Conservation (phyloP, 2,113 vertebrate species). For the Neogobius melanostomus region DNA sequence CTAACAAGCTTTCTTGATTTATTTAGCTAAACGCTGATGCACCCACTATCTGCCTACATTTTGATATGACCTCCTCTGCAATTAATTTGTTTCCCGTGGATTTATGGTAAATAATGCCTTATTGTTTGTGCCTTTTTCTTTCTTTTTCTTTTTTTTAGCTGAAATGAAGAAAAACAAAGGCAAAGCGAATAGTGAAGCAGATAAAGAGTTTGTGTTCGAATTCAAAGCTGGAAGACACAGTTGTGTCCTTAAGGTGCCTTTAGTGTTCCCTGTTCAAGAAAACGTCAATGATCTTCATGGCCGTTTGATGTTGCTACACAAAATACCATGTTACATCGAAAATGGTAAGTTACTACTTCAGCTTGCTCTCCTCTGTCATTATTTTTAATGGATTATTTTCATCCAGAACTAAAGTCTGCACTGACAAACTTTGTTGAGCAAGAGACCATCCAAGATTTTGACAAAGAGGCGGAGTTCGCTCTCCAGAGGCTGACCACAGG, state of each 20-base stretch:
- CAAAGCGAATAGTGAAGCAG: slow-evolving; percentile 69
- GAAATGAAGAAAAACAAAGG: slow-evolving; percentile 86
- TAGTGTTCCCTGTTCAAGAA: slow-evolving; percentile 87
- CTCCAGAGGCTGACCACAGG: slow-evolving; percentile 84
- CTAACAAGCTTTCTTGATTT: not conserved
- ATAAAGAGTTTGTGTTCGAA: slow-evolving; percentile 88
- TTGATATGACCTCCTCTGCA: no score
- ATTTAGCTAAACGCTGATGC: no score
- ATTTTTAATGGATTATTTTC: not conserved
- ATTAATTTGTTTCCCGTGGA: not conserved
- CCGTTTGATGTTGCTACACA: slow-evolving; percentile 89
- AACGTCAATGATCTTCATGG: slow-evolving; percentile 87
- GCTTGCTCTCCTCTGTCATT: not conserved
- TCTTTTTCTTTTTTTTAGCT: slow-evolving; percentile 35
- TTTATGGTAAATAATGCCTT: not conserved
- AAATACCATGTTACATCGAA: slow-evolving; percentile 90
- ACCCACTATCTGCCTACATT: no score
- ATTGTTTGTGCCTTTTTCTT: not conserved
- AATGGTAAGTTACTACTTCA: slow-evolving; percentile 75
- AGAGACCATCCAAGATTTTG: slow-evolving; percentile 85
- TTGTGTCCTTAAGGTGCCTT: slow-evolving; percentile 85
- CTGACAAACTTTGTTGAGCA: slow-evolving; percentile 84
- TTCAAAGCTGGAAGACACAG: slow-evolving; percentile 83
- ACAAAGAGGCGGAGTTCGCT: slow-evolving; percentile 84
- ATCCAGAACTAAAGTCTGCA: slow-evolving; percentile 83